Percentiles rank a stretch among this genome's conserved stretches.
phyloP scores from a whole-genome alignment of 2,113 vertebrate species.

The Hepsetus odoe region DNA sequence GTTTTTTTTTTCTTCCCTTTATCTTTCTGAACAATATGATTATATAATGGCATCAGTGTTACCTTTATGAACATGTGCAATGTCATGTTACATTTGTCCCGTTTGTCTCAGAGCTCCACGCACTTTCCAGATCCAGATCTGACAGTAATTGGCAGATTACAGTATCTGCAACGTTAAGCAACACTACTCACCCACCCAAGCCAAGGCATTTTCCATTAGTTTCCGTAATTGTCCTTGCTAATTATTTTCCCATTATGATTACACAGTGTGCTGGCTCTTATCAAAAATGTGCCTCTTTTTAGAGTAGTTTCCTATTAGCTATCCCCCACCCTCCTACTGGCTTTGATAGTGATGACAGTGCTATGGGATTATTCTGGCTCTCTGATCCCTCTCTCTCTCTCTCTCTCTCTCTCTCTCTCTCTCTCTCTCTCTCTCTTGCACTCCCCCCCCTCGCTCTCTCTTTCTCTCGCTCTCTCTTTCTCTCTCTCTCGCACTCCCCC shows the following conservation, averaged over 20 bases:
- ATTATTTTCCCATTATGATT: constrained; percentile 66
- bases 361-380: constrained; percentile 45
- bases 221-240: constrained; percentile 61
- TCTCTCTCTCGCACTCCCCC: constrained; percentile 58
- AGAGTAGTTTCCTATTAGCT: constrained; percentile 39
- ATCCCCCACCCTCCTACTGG: not conserved
- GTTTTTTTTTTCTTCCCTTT: not conserved
- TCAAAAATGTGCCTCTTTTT: constrained; percentile 56
- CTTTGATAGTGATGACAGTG: constrained; percentile 44
- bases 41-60: not conserved
- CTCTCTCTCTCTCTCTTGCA: constrained; percentile 29
- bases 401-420: not conserved
- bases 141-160: constrained; percentile 20
- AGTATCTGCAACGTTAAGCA: constrained; percentile 23
- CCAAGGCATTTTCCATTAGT: constrained; percentile 57
- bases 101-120: not conserved
- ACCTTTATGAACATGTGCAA: not conserved
- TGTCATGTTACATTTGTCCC: not conserved
- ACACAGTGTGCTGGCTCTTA: constrained; percentile 61
- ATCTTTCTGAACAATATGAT: too few species aligned
- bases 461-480: constrained; percentile 29
- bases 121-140: not conserved
- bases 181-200: constrained; percentile 24
- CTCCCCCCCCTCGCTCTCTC: not conserved
- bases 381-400: constrained; percentile 11